A percentile compares a stretch with the other conserved stretches of the same genome.
Conservation (phyloP, 2,888 invertebrate genomes). For the Dromius quadrimaculatus region DNA sequence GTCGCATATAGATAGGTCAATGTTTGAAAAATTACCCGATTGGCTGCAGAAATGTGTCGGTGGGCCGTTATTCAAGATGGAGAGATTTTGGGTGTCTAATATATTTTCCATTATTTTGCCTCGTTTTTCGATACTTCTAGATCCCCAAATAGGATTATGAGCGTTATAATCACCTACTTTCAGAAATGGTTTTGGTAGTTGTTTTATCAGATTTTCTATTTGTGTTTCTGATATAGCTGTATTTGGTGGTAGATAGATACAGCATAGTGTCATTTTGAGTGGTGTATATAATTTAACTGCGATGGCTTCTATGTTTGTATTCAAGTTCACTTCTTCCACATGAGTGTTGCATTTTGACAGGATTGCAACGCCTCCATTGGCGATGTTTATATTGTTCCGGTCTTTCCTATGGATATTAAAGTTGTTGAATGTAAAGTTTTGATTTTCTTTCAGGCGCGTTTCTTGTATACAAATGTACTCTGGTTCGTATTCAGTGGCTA, state of each 20-base stretch:
- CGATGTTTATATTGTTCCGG: background rate
- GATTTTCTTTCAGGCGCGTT: slow-evolving; percentile 1
- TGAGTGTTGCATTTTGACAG: background rate
- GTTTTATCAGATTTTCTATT: background rate
- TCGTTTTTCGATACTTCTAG: background rate
- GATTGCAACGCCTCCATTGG: slow-evolving; percentile 20
- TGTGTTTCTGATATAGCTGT: background rate
- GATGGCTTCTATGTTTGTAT: slow-evolving; percentile 7
- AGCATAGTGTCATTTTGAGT: background rate
- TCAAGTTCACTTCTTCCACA: slow-evolving; percentile 14
- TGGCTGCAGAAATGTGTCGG: too few species aligned
- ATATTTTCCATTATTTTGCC: slow-evolving; percentile 27
- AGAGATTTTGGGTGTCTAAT: background rate
- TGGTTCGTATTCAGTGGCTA: background rate
- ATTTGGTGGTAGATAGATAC: background rate
- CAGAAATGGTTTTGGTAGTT: too few species aligned
- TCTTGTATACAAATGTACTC: background rate
- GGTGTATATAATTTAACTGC: slow-evolving; percentile 13
- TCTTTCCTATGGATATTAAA: slow-evolving; percentile 10
- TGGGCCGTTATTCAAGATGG: background rate
- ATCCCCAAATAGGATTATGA: background rate
- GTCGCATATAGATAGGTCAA: slow-evolving; percentile 26
- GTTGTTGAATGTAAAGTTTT: background rate
- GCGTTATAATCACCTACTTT: background rate
- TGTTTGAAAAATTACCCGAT: background rate